A percentile compares a stretch with the other conserved stretches of the same genome.
Conservation (phyloP, 1,140 invertebrate genomes). For the Megathymus violae region DNA sequence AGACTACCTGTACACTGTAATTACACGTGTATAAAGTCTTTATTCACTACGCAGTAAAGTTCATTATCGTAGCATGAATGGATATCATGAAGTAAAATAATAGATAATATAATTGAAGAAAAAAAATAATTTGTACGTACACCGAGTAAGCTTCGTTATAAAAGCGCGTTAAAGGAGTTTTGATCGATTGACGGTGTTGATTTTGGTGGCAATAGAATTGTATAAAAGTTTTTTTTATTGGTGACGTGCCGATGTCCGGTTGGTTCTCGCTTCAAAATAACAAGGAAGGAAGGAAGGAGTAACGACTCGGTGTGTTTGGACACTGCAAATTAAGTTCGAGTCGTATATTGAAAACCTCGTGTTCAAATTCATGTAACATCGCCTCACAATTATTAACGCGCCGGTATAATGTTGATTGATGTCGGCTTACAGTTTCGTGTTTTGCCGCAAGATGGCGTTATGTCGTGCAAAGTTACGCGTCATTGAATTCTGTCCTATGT, state of each 20-base stretch:
- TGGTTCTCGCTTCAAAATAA: slow-evolving; percentile 1
- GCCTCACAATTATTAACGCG: too few species aligned
- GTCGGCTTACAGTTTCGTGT: too few species aligned
- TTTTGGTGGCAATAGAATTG: slow-evolving; percentile 32
- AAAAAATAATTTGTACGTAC: slow-evolving; percentile 43
- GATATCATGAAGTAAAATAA: slow-evolving; percentile 31
- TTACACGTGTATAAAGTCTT: slow-evolving; percentile 37
- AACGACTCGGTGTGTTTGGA: too few species aligned
- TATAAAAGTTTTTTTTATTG: slow-evolving; percentile 15
- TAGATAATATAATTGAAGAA: not conserved
- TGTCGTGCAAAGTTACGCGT: too few species aligned
- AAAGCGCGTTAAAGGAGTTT: slow-evolving; percentile 22
- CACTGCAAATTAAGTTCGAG: too few species aligned
- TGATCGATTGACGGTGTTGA: slow-evolving; percentile 16
- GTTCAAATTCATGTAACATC: too few species aligned
- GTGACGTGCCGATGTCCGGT: slow-evolving; percentile 1
- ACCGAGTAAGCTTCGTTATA: slow-evolving; percentile 43
- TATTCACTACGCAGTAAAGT: slow-evolving; percentile 31
- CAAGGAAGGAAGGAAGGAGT: too few species aligned
- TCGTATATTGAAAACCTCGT: too few species aligned
- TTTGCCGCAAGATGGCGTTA: too few species aligned
- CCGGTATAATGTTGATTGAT: too few species aligned
- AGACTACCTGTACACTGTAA: slow-evolving; percentile 32
- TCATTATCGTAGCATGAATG: slow-evolving; percentile 42
- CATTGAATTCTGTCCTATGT: too few species aligned